Evolutionary conservation across 1,140 invertebrate species (phyloP).

Genomic region (Drosophila chauvacae): DNA sequence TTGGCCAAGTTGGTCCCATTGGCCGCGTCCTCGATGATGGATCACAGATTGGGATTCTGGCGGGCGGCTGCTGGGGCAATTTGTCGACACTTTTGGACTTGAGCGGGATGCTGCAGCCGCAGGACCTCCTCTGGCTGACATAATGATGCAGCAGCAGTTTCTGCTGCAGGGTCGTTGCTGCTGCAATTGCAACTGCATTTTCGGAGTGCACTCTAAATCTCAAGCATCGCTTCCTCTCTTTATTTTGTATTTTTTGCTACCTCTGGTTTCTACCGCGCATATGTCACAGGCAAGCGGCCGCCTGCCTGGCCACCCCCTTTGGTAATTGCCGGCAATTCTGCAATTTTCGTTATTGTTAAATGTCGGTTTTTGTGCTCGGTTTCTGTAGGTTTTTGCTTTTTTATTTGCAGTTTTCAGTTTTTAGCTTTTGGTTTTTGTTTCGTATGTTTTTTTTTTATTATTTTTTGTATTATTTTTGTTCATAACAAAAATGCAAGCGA

Average conservation of each 20-base stretch:
- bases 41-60: constrained; percentile 28
- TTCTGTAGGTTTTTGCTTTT: constrained; percentile 33
- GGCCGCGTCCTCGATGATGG: constrained; percentile 23
- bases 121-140: constrained; percentile 40
- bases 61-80: constrained; percentile 47
- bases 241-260: constrained; percentile 5
- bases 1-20: background rate
- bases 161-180: constrained; percentile 36
- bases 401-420: constrained; percentile 36
- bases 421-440: constrained; percentile 37
- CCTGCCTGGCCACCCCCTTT: constrained; percentile 9
- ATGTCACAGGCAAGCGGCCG: constrained; percentile 45
- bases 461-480: constrained; percentile 3
- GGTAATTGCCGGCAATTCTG: constrained; percentile 76
- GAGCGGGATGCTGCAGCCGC: constrained; percentile 46
- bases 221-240: constrained; percentile 49
- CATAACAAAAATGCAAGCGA: constrained; percentile 40
- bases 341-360: constrained; percentile 73
- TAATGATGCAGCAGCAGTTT: constrained; percentile 50
- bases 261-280: constrained; percentile 27
- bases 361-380: constrained; percentile 37
- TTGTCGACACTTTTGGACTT: constrained; percentile 72
- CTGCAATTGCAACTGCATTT: constrained; percentile 47
- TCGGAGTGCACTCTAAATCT: constrained; percentile 71
- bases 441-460: background rate